A percentile compares a stretch with the other conserved stretches of the same genome.
Evolutionary conservation across 2,113 vertebrate species (phyloP).

Genomic region (Nanorana parkeri): DNA sequence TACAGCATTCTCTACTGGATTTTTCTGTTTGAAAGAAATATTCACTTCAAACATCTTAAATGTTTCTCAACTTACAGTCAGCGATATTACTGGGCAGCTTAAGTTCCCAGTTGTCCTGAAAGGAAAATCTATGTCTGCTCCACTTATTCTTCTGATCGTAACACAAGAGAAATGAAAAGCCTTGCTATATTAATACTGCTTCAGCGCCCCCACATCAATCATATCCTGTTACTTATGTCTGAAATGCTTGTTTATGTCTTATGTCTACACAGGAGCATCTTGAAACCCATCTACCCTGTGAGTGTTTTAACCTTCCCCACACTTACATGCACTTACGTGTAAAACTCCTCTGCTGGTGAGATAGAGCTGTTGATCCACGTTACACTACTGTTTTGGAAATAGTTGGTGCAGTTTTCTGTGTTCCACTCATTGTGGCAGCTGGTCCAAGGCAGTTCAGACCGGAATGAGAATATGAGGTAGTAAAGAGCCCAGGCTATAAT

Average conservation of each 20-base stretch:
- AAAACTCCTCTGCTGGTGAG: slow-evolving; percentile 97
- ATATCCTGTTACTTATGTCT: slow-evolving; percentile 6
- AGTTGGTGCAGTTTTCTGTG: slow-evolving; percentile 88
- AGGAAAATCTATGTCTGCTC: neutral
- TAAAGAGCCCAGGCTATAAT: slow-evolving; percentile 98
- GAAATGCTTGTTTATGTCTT: neutral
- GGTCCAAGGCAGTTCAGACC: slow-evolving; percentile 87
- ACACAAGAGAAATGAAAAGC: neutral
- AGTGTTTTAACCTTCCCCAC: slow-evolving; percentile 45
- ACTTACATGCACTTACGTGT: slow-evolving; percentile 95
- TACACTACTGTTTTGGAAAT: slow-evolving; percentile 86
- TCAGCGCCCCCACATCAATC: neutral
- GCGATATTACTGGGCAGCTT: neutral
- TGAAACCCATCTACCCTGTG: neutral
- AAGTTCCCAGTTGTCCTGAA: no score
- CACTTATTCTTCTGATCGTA: neutral
- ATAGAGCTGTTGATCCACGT: slow-evolving; percentile 86
- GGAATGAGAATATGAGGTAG: slow-evolving; percentile 94
- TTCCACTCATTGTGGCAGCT: slow-evolving; percentile 93
- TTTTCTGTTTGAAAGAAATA: no score
- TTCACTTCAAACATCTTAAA: neutral
- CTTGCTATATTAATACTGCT: neutral
- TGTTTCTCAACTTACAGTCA: neutral
- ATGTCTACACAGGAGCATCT: neutral
- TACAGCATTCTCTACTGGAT: no score